Base-by-base conservation (phyloP, 2,888 invertebrate species). In the Lydus trimaculatus region DNA sequence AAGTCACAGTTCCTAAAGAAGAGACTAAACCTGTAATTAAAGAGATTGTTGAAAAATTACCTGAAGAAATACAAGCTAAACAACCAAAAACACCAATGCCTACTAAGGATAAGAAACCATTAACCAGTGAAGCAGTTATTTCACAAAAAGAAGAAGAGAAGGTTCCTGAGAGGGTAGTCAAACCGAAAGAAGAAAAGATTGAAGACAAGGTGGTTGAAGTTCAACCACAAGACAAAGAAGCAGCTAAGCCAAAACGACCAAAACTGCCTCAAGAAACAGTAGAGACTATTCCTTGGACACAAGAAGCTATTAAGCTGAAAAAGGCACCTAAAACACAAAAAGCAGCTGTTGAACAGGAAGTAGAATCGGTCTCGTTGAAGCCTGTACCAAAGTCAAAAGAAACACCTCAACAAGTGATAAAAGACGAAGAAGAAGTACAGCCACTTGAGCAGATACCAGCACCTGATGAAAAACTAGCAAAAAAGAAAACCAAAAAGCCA, bases 291-390 rank as follows among this genome's bases (percentile, higher is more conserved):
- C 87, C 88, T 9, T 88, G 89, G 89, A 91, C 88, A 6, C 88
- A 91, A 76, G 90, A 91, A 82, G 86, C 87, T 66, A 84, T 88
- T 20, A 84, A 80, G 39, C 78, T 90, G 15, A 89, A 89, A 69
- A 83, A 79, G 73, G 76, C 85, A 2, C 82, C 79, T 75, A 71
- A 70, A 58, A 61, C 63, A 25, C 61, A 60, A 28, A 73, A 66
- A 61, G 67, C 67, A 64, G 61, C 71, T 13, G 76, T 79, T 7
- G 80, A 81, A 65, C 72, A 78, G 66, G 75, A 80, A 25, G 81
- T 80, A 4, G 84, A 85, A 77, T 80, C 78, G 48, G 78, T 85
- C 31, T 69, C 78, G 20, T 72, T 85, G 23, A 85, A 84, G 77
- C 82, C 83, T 31, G 76, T 82, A 25, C 71, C 73, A 36, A 69